Evolutionary conservation across 2,888 invertebrate species (phyloP), one percentile per base, ranked within the genome.

Genomic region (Cryptops parisi): DNA sequence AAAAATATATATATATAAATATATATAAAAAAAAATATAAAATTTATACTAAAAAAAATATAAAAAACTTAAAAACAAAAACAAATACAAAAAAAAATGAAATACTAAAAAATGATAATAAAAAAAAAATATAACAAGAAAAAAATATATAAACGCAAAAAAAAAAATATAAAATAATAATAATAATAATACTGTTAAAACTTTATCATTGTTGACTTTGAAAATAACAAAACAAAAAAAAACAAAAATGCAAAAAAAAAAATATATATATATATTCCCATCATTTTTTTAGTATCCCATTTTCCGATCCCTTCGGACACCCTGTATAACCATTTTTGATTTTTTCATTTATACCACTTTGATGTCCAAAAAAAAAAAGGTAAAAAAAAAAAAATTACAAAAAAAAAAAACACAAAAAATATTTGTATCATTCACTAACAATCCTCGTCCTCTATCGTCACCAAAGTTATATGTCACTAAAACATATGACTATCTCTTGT

Each of bases 1-100:
- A n/a, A n/a, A n/a, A n/a, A n/a, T n/a, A n/a, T n/a, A n/a, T n/a
- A n/a, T n/a, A n/a, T n/a, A n/a, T n/a, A n/a, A n/a, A n/a, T n/a
- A n/a, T n/a, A n/a, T n/a, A n/a, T n/a, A n/a, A n/a, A n/a, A n/a
- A n/a, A n/a, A n/a, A n/a, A n/a, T n/a, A n/a, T n/a, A n/a, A n/a
- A n/a, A n/a, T n/a, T n/a, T 91, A 93, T 68, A 91, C 93, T 69
- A 54, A 41, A 38, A 54, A 54, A 54, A 47, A 51, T 52, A 48
- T 45, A 25, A 45, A 4, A 45, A 45, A 22, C 3, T 45, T 45
- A 39, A 54, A 33, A 9, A 23, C 15, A 9, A 12, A 25, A 19
- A 43, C 2, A 41, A 55, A 47, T 3, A 46, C 21, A 5, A 27
- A 26, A 21, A 25, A 47, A 15, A 4, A 47, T 27, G 2, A 47